phyloP scores from a whole-genome alignment of 2,888 invertebrate genomes.

The Hymenopus coronatus region DNA sequence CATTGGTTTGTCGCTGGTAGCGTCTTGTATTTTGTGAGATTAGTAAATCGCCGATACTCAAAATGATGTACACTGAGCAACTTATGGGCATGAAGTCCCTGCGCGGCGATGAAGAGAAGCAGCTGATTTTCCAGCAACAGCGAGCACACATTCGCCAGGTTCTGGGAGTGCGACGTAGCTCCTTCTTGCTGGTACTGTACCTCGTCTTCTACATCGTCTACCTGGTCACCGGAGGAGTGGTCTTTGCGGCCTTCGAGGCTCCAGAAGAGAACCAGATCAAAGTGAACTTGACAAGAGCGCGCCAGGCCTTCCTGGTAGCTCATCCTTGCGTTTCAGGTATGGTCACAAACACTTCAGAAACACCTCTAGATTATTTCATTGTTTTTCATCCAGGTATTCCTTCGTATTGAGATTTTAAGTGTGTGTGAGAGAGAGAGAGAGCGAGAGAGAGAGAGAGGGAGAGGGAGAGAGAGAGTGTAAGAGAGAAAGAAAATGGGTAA shows the following conservation, averaged over 20 bases:
- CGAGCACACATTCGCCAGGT: slow-evolving; percentile 40
- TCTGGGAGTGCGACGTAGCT: slow-evolving; percentile 55
- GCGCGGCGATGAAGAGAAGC: background rate
- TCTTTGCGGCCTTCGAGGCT: slow-evolving; percentile 65
- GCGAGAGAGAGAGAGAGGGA: too few relatives aligned
- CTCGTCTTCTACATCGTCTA: slow-evolving; percentile 60
- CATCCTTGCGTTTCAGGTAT: slow-evolving; percentile 64
- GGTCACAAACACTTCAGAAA: background rate
- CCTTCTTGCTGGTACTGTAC: slow-evolving; percentile 54
- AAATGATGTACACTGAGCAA: background rate
- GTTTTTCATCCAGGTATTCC: too few relatives aligned
- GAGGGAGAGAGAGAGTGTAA: too few relatives aligned
- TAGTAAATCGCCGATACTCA: too few relatives aligned
- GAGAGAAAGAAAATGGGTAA: too few relatives aligned
- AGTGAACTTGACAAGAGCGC: slow-evolving; percentile 51
- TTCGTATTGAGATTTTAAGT: too few relatives aligned
- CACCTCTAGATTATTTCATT: too few relatives aligned
- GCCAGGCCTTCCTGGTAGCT: slow-evolving; percentile 55
- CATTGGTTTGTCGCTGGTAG: background rate
- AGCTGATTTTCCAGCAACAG: background rate
- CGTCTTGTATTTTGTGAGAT: background rate
- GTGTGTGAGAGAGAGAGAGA: too few relatives aligned
- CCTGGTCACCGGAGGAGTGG: slow-evolving; percentile 62
- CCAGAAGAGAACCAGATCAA: slow-evolving; percentile 59
- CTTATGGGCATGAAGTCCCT: background rate